Conservation (phyloP, 2,797 vertebrate genomes). For the Melanotaenia maccullochi region DNA sequence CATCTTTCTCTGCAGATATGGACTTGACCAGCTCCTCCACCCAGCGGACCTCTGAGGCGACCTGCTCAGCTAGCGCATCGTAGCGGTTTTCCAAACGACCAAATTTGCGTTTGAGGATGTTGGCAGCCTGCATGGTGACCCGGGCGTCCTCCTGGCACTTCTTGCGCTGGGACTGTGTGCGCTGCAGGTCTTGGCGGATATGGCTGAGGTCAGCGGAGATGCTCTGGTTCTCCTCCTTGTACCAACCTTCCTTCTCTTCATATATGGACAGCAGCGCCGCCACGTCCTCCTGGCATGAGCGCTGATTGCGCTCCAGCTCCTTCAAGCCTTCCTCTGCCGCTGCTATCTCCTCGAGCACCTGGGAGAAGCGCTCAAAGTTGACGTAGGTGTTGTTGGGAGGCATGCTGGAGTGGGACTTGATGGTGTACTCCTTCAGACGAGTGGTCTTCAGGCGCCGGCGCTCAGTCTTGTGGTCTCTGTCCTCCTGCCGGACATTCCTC, state of each 20-base stretch:
- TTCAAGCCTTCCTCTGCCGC: conserved; percentile 90
- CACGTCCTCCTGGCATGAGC: conserved; percentile 91
- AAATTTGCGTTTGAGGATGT: conserved; percentile 90
- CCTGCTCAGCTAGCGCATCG: conserved; percentile 90
- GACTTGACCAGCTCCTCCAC: conserved; percentile 94
- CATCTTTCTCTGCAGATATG: conserved; percentile 84
- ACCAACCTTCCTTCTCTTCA: conserved; percentile 96
- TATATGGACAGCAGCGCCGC: conserved; percentile 93
- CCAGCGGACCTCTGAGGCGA: conserved; percentile 93
- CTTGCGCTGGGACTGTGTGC: conserved; percentile 87
- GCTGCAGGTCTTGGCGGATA: conserved; percentile 92
- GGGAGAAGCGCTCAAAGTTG: conserved; percentile 98
- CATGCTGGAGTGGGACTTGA: conserved; percentile 99
- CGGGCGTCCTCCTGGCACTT: conserved; percentile 92
- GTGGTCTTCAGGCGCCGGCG: conserved; percentile 95
- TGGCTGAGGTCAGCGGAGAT: conserved; percentile 89
- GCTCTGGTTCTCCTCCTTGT: conserved; percentile 94
- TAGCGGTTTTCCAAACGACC: conserved; percentile 93
- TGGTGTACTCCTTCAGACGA: conserved; percentile 97
- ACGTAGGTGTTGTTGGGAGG: conserved; percentile 98
- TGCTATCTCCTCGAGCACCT: conserved; percentile 93
- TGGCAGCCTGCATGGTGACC: conserved; percentile 85
- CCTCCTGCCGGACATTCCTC: conserved; percentile 92
- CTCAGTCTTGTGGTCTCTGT: conserved; percentile 89
- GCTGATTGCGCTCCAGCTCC: conserved; percentile 90